A percentile compares a stretch with the other conserved stretches of the same genome.
These are phyloP conservation scores for Rhizoglyphus robini DNA, from an alignment of 1,140 invertebrate genomes.

Conservation along the genomic window DNA sequence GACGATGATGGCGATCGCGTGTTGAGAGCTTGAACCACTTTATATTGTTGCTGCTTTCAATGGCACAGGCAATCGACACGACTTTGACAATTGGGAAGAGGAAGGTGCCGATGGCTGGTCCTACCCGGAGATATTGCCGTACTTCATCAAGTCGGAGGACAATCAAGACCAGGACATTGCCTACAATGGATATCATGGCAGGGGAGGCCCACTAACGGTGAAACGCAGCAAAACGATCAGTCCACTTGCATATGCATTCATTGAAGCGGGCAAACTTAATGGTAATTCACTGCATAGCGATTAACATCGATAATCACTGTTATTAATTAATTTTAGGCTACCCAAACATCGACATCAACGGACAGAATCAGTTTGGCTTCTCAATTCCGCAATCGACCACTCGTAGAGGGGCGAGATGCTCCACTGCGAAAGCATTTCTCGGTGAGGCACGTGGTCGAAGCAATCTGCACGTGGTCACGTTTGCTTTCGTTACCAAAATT, in stretches of 20 bases:
- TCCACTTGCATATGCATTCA: conserved; percentile 64
- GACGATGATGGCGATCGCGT: no score
- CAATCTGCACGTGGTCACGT: conserved; percentile 71
- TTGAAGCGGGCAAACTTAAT: conserved; percentile 72
- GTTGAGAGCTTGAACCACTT: not conserved
- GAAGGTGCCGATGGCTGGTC: conserved; percentile 85
- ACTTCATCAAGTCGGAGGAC: conserved; percentile 56
- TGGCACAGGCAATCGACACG: conserved; percentile 73
- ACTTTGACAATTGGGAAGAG: conserved; percentile 83
- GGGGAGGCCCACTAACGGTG: conserved; percentile 64
- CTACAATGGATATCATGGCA: conserved; percentile 59
- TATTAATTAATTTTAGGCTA: no score
- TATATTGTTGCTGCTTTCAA: conserved; percentile 47
- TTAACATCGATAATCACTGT: not conserved
- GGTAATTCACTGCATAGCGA: conserved; percentile 31
- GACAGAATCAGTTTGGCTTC: conserved; percentile 45
- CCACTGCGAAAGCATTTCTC: conserved; percentile 74
- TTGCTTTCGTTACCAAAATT: conserved; percentile 64
- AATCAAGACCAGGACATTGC: conserved; percentile 49
- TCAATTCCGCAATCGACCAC: conserved; percentile 58
- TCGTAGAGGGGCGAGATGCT: conserved; percentile 63
- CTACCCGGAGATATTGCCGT: conserved; percentile 59
- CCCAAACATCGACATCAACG: conserved; percentile 61
- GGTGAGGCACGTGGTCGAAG: conserved; percentile 58
- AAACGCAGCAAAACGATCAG: conserved; percentile 58